A percentile compares a stretch with the other conserved stretches of the same genome.
Evolutionary conservation across 2,113 vertebrate species (phyloP).

Genomic region (Lepus europaeus): DNA sequence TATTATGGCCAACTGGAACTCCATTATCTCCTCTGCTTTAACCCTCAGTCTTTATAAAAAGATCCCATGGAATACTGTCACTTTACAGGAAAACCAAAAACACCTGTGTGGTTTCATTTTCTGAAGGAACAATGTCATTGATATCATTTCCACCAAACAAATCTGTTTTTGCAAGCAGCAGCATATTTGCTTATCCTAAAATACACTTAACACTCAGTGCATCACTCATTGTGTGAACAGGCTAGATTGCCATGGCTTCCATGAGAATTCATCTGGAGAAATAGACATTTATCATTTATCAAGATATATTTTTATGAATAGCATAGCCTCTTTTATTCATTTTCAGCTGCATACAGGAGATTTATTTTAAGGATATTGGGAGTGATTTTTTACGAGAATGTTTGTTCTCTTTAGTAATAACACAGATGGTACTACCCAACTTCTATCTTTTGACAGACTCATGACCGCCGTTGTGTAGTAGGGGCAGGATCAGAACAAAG

Average conservation of each 20-base stretch:
- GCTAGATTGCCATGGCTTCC: background rate
- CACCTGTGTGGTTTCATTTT: background rate
- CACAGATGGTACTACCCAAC: background rate
- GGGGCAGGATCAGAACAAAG: background rate
- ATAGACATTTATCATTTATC: constrained; percentile 30
- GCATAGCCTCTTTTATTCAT: background rate
- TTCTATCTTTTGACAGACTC: background rate
- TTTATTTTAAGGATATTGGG: constrained; percentile 52
- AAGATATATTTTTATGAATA: constrained; percentile 3
- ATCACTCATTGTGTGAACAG: background rate
- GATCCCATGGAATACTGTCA: background rate
- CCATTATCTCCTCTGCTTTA: background rate
- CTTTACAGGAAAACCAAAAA: constrained; percentile 57
- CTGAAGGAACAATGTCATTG: background rate
- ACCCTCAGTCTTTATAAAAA: background rate
- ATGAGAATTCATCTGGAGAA: constrained; percentile 12
- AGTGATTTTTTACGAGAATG: background rate
- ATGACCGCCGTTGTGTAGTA: background rate
- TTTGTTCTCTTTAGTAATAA: constrained; percentile 32
- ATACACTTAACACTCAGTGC: background rate
- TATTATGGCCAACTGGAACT: background rate
- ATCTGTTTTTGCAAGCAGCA: background rate
- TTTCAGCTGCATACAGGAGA: background rate
- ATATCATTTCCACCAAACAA: background rate
- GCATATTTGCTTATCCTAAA: background rate